These are phyloP conservation scores for Alectura lathami DNA, from an alignment of 2,113 vertebrate genomes.

Conservation along the genomic window DNA sequence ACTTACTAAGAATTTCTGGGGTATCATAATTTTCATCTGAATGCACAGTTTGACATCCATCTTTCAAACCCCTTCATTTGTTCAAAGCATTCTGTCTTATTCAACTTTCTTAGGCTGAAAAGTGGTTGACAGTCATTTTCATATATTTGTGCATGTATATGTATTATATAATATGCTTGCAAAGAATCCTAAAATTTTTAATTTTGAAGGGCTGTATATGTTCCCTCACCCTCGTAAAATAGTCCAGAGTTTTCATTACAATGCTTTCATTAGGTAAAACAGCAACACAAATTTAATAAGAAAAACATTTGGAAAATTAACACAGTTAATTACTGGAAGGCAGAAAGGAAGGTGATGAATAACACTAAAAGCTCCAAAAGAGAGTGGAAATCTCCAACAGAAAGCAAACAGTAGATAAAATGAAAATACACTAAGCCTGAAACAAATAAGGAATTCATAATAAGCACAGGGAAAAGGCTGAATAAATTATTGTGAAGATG, in stretches of 20 bases:
- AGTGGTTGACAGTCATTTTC: background rate
- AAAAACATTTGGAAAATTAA: background rate
- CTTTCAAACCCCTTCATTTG: background rate
- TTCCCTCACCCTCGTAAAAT: background rate
- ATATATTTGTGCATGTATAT: background rate
- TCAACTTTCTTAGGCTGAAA: background rate
- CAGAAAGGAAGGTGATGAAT: background rate
- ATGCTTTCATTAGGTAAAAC: background rate
- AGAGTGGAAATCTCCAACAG: background rate
- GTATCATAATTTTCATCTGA: background rate
- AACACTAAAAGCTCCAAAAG: background rate
- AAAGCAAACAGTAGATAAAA: background rate
- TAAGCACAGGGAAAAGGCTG: background rate
- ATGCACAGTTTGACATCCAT: background rate
- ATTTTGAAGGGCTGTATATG: background rate
- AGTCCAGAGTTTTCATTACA: background rate
- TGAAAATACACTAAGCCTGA: background rate
- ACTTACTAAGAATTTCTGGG: background rate
- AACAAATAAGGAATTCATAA: background rate
- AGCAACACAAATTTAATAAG: background rate
- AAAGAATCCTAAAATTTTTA: background rate
- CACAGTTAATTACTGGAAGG: background rate
- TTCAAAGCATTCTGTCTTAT: background rate
- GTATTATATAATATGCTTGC: background rate
- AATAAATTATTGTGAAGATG: background rate